Evolutionary conservation across 2,113 vertebrate species (phyloP).

Genomic region (Alexandromys fortis): DNA sequence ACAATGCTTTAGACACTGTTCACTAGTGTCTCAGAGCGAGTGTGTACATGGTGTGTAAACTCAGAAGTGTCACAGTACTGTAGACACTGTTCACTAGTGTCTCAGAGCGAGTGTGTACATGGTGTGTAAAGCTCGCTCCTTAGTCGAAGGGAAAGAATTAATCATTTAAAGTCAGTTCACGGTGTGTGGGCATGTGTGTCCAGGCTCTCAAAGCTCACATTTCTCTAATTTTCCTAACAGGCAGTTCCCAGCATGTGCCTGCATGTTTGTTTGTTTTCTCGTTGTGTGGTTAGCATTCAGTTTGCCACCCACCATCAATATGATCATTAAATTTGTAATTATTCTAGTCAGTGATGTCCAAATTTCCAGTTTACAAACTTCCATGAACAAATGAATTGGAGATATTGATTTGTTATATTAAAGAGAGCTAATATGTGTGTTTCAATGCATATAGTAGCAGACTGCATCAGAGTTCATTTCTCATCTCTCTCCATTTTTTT

Average conservation of each 20-base stretch:
- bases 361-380: not conserved
- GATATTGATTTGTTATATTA: not conserved
- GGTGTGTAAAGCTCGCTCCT: not conserved
- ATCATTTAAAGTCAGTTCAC: not conserved
- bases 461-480: not conserved
- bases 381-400: not conserved
- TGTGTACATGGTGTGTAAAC: no score
- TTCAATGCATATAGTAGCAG: constrained; percentile 27
- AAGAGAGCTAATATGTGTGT: not conserved
- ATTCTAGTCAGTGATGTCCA: not conserved
- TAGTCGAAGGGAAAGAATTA: not conserved
- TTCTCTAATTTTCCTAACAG: not conserved
- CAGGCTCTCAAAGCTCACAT: not conserved
- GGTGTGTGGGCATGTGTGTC: not conserved
- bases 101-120: not conserved
- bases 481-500: not conserved
- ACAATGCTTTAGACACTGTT: not conserved
- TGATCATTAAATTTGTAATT: constrained; percentile 27
- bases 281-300: not conserved
- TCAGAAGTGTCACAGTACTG: not conserved
- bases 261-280: constrained; percentile 16
- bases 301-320: not conserved
- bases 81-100: not conserved
- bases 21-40: not conserved
- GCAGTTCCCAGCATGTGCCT: not conserved